Conservation (phyloP, 2,888 invertebrate genomes). For the Sabatieria punctata region DNA sequence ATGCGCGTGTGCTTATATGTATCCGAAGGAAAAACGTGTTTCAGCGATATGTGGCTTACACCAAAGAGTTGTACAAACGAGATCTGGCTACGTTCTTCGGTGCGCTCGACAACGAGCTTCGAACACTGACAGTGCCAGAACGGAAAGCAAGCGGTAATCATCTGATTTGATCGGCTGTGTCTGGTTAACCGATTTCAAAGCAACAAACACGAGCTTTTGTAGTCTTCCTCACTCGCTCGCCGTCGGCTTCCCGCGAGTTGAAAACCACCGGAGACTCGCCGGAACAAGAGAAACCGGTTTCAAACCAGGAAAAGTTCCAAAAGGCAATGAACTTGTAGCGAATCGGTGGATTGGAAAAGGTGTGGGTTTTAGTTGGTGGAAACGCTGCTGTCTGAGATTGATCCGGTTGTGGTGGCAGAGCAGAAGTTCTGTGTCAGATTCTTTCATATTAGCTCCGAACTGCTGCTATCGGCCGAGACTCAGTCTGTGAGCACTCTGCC, state of each 20-base stretch:
- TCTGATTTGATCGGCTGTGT: too few relatives aligned
- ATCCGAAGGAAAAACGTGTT: too few relatives aligned
- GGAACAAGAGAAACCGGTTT: too few relatives aligned
- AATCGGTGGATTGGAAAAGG: too few relatives aligned
- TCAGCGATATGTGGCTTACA: constrained; percentile 21
- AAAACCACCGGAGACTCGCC: too few relatives aligned
- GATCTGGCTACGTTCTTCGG: constrained; percentile 20
- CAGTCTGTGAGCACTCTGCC: constrained; percentile 12
- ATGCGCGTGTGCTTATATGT: too few relatives aligned
- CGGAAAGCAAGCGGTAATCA: background rate
- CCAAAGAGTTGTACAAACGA: constrained; percentile 18
- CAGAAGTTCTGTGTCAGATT: constrained; percentile 84
- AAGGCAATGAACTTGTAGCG: too few relatives aligned
- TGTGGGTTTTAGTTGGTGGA: constrained; percentile 52
- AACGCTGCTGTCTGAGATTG: constrained; percentile 67
- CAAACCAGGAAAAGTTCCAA: too few relatives aligned
- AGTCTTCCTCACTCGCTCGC: too few relatives aligned
- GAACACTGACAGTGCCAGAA: background rate
- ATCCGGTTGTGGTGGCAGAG: constrained; percentile 76
- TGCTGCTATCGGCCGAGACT: constrained; percentile 10
- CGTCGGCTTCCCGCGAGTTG: too few relatives aligned
- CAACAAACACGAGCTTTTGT: too few relatives aligned
- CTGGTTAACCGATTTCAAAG: too few relatives aligned
- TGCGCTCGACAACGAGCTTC: constrained; percentile 10
- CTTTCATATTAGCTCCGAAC: constrained; percentile 56